Evolutionary conservation across 2,888 invertebrate genomes (phyloP).

Genomic region (Mactromeris polynyma): DNA sequence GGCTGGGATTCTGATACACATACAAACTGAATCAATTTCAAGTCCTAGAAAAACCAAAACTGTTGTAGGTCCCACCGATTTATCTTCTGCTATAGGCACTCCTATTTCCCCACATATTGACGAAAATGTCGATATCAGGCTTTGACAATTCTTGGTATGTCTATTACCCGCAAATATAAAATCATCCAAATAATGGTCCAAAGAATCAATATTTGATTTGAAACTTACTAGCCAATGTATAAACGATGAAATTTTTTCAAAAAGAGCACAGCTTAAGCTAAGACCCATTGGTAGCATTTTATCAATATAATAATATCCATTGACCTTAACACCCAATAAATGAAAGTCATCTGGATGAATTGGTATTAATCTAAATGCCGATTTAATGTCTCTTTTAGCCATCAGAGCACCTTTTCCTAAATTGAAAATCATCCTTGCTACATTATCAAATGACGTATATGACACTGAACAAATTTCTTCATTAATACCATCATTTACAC

Average conservation of each 20-base stretch:
- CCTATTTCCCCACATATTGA: background rate
- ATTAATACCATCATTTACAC: slow-evolving; percentile 57
- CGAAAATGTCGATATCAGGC: background rate
- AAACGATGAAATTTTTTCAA: slow-evolving; percentile 20
- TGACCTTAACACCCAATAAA: slow-evolving; percentile 22
- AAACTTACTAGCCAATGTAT: slow-evolving; percentile 22
- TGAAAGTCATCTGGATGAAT: slow-evolving; percentile 29
- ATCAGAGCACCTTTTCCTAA: slow-evolving; percentile 18
- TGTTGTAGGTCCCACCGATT: slow-evolving; percentile 20
- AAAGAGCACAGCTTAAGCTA: background rate
- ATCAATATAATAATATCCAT: slow-evolving; percentile 17
- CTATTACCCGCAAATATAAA: slow-evolving; percentile 13
- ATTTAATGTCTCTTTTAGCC: slow-evolving; percentile 31
- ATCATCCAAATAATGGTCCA: slow-evolving; percentile 45
- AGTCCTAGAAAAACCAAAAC: background rate
- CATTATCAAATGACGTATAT: slow-evolving; percentile 33
- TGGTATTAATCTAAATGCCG: slow-evolving; percentile 26
- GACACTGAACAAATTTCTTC: background rate
- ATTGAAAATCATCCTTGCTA: background rate
- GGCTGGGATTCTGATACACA: slow-evolving; percentile 8
- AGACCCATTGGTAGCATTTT: slow-evolving; percentile 28
- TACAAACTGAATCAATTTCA: slow-evolving; percentile 21
- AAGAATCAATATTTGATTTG: background rate
- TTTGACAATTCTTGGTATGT: background rate
- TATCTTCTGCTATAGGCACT: slow-evolving; percentile 22